phyloP scores from a whole-genome alignment of 2,888 invertebrate species.

The Cheilosia variabilis region DNA sequence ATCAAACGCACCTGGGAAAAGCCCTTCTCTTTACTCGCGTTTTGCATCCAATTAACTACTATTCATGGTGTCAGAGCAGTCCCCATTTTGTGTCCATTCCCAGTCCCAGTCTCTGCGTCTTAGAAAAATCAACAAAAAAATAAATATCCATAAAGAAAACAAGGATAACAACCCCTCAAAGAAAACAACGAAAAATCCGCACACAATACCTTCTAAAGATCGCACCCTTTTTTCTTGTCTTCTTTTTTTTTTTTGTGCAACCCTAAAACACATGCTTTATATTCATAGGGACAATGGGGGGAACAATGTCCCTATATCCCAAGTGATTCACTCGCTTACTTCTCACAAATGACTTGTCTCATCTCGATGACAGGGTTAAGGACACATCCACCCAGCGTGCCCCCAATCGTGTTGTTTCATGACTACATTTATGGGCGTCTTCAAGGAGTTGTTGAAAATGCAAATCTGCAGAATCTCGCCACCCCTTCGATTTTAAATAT shows the following conservation, averaged over 20 bases:
- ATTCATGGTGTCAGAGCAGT: too few relatives aligned
- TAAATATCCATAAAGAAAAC: constrained; percentile 9
- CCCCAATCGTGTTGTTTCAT: constrained; percentile 53
- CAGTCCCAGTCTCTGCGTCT: too few relatives aligned
- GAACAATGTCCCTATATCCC: constrained; percentile 23
- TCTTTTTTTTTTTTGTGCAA: constrained; percentile 1
- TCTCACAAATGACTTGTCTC: constrained; percentile 56
- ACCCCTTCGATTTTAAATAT: constrained; percentile 49
- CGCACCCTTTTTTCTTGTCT: constrained; percentile 36
- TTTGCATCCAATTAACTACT: too few relatives aligned
- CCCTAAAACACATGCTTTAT: constrained; percentile 57
- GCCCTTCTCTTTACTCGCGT: too few relatives aligned
- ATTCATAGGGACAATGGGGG: constrained; percentile 63
- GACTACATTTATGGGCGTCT: constrained; percentile 71
- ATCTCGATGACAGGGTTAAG: constrained; percentile 73
- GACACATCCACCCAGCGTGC: constrained; percentile 49
- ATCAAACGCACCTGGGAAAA: too few relatives aligned
- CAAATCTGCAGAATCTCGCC: constrained; percentile 61
- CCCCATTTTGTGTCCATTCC: too few relatives aligned
- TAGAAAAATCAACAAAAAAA: too few relatives aligned
- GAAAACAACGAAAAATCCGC: neutral
- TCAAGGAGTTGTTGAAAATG: constrained; percentile 74
- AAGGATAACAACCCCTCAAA: constrained; percentile 46
- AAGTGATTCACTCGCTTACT: constrained; percentile 24
- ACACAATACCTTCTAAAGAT: neutral